Base-by-base conservation (phyloP, 2,888 invertebrate species). In the Andrena haemorrhoa region DNA sequence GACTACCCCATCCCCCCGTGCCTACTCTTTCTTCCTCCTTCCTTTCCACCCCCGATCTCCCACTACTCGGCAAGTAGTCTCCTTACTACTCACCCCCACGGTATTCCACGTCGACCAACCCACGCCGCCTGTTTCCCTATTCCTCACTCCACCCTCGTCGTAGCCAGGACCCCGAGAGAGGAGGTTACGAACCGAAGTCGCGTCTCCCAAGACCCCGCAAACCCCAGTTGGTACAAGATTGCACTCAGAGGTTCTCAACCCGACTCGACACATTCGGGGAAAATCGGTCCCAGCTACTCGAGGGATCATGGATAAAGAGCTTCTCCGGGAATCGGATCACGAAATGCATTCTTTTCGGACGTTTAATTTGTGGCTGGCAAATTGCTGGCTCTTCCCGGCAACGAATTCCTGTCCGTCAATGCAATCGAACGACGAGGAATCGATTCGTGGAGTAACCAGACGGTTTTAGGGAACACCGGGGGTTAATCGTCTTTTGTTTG, bases 221-320 rank as follows among this genome's bases (percentile, higher is more conserved):
- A 92, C 92, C 91, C 92, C 92, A 92, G 91, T 92, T 91, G 91
- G 91, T 92, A 93, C 93, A 93, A 92, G 93, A 93, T 93, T 93
- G 93, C 91, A 91, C 88, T 86, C 92, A 93, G 93, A 86, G 93
- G 89, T 90, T 92, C 93, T 91, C 93, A 92, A 70, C 68, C 31
- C 16, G 35, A 31, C 10, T 26, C 4, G 12, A 60, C n/a, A 47
- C 64, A 26, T 8, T 20, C 26, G 26, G 41, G 56, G 51, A 56
- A 68, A 72, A 78, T 78, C 75, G 80, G n/a, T 53, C 47, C 35
- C 51, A 26, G 8, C 41, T 16, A 16, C 16, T 12, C 41, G 16
- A 12, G 41, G 41, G 41, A 41, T 41, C 41, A 16, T 41, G 41
- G 41, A 41, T 41, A 5, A 41, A 41, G 41, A 41, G 41, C 16